These are phyloP conservation scores for Enteromius afrohamiltoni DNA, from an alignment of 2,797 vertebrate species.

Conservation along the genomic window DNA sequence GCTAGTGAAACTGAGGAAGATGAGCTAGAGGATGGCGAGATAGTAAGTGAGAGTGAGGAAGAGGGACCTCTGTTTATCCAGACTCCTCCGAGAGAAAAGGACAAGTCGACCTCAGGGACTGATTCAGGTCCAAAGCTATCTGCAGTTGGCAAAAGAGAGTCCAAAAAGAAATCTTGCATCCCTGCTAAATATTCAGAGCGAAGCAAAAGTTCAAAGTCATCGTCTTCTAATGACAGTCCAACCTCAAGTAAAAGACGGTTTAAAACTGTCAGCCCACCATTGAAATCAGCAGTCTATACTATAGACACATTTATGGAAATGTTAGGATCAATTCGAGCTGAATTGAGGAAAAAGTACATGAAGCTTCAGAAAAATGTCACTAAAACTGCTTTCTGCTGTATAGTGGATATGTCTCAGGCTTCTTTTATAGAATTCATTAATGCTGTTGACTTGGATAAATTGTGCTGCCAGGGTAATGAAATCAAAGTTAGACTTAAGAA, in stretches of 20 bases:
- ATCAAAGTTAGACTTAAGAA: conserved; percentile 86
- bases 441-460: conserved; percentile 80
- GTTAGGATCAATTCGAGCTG: conserved; percentile 82
- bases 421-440: conserved; percentile 89
- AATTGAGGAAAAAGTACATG: conserved; percentile 94
- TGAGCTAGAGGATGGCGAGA: conserved; percentile 94
- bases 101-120: conserved; percentile 58
- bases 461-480: conserved; percentile 77
- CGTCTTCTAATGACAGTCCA: conserved; percentile 65
- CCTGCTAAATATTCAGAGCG: conserved; percentile 49
- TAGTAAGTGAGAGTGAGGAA: conserved; percentile 87
- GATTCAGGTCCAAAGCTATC: conserved; percentile 63
- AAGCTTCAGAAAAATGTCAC: conserved; percentile 94
- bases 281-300: conserved; percentile 77
- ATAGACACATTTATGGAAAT: conserved; percentile 89
- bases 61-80: conserved; percentile 59
- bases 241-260: conserved; percentile 72
- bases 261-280: conserved; percentile 74
- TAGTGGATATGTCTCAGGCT: conserved; percentile 89
- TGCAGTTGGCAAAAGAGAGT: conserved; percentile 52
- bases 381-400: conserved; percentile 86
- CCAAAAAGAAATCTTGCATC: conserved; percentile 52
- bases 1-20: conserved; percentile 73
- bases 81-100: conserved; percentile 61
- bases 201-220: not conserved